These are phyloP conservation scores for Cyclophora punctaria DNA, from an alignment of 2,888 invertebrate genomes.

Conservation along the genomic window DNA sequence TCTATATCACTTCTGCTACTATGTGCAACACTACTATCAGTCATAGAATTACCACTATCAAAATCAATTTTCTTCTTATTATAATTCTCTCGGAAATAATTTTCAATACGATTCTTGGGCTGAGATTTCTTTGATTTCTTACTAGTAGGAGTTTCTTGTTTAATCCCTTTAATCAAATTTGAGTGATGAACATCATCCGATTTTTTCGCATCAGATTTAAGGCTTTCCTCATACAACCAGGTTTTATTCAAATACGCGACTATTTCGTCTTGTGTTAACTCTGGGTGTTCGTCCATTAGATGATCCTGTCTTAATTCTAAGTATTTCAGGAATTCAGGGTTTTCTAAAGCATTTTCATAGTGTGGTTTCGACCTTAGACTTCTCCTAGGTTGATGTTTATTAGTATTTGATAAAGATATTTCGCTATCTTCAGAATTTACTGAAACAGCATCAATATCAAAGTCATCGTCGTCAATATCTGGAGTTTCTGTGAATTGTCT, in stretches of 20 bases:
- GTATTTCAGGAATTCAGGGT: constrained; percentile 63
- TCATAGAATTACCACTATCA: not conserved
- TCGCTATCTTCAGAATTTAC: constrained; percentile 34
- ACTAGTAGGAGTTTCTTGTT: constrained; percentile 9
- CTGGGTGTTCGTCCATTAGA: constrained; percentile 65
- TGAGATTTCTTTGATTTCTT: constrained; percentile 14
- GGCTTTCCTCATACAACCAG: constrained; percentile 59
- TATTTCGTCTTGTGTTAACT: constrained; percentile 57
- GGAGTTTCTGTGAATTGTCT: constrained; percentile 3
- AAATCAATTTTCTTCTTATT: constrained; percentile 6
- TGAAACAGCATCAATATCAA: constrained; percentile 25
- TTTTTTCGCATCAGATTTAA: constrained; percentile 43
- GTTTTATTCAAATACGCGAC: constrained; percentile 61
- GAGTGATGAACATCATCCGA: constrained; percentile 31
- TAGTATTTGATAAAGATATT: constrained; percentile 15
- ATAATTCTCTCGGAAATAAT: constrained; percentile 8
- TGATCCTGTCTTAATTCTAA: constrained; percentile 60
- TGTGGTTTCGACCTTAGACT: constrained; percentile 25
- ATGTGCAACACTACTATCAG: not conserved
- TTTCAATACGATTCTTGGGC: constrained; percentile 15
- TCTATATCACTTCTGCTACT: not conserved
- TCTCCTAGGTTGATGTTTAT: constrained; percentile 21
- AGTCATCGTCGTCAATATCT: constrained; percentile 18
- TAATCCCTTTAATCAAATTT: constrained; percentile 38
- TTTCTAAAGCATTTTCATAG: constrained; percentile 25